Evolutionary conservation across 1,140 invertebrate genomes (phyloP).

Genomic region (Callitettix versicolor): DNA sequence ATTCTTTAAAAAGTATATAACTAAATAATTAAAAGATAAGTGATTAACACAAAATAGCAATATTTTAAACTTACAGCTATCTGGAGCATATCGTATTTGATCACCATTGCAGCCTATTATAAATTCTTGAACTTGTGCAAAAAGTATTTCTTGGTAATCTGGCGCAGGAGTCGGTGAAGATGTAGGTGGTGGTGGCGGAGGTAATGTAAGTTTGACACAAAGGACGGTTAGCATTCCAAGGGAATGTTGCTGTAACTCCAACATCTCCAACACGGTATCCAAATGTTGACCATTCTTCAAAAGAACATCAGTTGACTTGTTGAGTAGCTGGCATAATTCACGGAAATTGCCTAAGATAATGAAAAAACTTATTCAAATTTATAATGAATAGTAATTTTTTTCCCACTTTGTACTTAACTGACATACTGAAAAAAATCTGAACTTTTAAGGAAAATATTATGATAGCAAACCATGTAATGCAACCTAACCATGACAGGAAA

Average conservation of each 20-base stretch:
- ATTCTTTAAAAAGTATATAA: no score
- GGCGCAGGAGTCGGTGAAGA: slow-evolving; percentile 24
- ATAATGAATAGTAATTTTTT: neutral
- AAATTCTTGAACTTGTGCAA: slow-evolving; percentile 68
- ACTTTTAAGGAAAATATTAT: no score
- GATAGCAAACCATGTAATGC: no score
- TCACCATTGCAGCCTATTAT: slow-evolving; percentile 74
- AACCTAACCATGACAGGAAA: no score
- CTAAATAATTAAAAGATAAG: no score
- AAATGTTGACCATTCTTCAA: slow-evolving; percentile 71
- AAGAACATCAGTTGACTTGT: slow-evolving; percentile 68
- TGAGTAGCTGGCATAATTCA: slow-evolving; percentile 67
- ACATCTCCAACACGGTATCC: slow-evolving; percentile 73
- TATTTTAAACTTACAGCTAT: slow-evolving; percentile 61
- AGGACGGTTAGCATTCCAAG: slow-evolving; percentile 78
- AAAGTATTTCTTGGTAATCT: slow-evolving; percentile 38
- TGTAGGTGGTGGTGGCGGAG: slow-evolving; percentile 35
- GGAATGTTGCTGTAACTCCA: slow-evolving; percentile 82
- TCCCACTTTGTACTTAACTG: no score
- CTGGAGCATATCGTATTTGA: slow-evolving; percentile 73
- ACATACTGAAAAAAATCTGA: no score
- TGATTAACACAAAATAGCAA: no score
- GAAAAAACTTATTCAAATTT: neutral
- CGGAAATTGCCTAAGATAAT: slow-evolving; percentile 63
- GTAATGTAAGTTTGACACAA: slow-evolving; percentile 48